These are phyloP conservation scores for Drosophila setifemur DNA, from an alignment of 1,140 invertebrate species.

Conservation along the genomic window DNA sequence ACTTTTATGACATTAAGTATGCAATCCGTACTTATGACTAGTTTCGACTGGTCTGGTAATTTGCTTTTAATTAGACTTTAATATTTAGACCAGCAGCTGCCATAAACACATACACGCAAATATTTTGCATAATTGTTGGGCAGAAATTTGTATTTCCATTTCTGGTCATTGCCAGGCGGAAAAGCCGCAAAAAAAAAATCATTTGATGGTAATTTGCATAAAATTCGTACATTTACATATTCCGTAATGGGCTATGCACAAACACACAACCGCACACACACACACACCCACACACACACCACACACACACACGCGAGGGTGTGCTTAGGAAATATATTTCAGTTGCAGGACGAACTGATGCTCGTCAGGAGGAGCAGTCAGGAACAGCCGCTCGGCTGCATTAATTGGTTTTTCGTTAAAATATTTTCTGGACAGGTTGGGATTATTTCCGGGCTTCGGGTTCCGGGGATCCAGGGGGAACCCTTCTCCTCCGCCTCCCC, in stretches of 20 bases:
- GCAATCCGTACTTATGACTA: neutral
- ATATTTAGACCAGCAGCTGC: constrained; percentile 49
- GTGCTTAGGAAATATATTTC: constrained; percentile 15
- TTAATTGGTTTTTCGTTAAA: constrained; percentile 66
- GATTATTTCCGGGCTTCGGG: neutral
- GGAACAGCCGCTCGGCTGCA: constrained; percentile 49
- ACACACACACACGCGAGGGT: neutral
- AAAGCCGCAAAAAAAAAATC: constrained; percentile 42
- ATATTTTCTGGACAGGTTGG: constrained; percentile 11
- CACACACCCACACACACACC: constrained; percentile 3
- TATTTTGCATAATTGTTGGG: constrained; percentile 62
- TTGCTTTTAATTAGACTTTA: constrained; percentile 69
- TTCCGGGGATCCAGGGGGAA: no score
- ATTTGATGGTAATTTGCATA: constrained; percentile 55
- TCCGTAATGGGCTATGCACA: no score
- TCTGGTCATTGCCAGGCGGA: constrained; percentile 10
- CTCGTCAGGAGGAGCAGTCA: neutral
- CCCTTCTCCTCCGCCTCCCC: no score
- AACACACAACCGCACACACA: constrained; percentile 4
- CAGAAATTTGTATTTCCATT: constrained; percentile 46
- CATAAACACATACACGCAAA: constrained; percentile 30
- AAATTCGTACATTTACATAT: constrained; percentile 48
- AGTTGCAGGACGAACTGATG: constrained; percentile 30
- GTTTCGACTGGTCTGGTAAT: constrained; percentile 25
- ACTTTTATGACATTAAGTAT: neutral